Evolutionary conservation across 2,113 vertebrate genomes (phyloP).

Genomic region (Larimichthys crocea): DNA sequence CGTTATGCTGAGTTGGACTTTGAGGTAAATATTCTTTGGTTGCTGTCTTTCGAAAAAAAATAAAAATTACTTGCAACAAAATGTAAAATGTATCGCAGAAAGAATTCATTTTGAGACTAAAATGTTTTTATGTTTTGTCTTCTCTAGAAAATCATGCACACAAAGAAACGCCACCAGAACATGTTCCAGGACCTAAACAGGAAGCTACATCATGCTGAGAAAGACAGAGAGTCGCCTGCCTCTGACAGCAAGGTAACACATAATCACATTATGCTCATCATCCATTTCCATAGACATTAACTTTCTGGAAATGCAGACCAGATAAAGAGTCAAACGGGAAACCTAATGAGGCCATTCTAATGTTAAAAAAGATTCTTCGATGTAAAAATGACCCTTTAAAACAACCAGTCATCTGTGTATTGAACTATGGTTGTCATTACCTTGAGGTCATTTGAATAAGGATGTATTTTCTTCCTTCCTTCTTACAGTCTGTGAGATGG

Average conservation of each 20-base stretch:
- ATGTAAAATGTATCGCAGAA: neutral
- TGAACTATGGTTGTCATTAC: slow-evolving; percentile 55
- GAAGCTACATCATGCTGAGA: slow-evolving; percentile 95
- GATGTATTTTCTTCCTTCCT: slow-evolving; percentile 76
- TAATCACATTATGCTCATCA: neutral
- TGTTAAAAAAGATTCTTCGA: slow-evolving; percentile 3
- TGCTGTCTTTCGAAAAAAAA: neutral
- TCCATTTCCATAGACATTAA: slow-evolving; percentile 31
- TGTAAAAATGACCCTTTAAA: slow-evolving; percentile 43
- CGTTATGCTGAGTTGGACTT: slow-evolving; percentile 98
- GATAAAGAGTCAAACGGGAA: neutral
- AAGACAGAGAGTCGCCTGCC: slow-evolving; percentile 94
- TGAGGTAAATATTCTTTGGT: slow-evolving; percentile 87
- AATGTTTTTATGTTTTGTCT: slow-evolving; percentile 24
- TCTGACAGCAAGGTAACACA: slow-evolving; percentile 92
- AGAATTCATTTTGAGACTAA: neutral
- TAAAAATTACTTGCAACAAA: neutral
- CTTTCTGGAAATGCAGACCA: slow-evolving; percentile 13
- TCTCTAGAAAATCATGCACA: slow-evolving; percentile 98
- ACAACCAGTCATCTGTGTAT: slow-evolving; percentile 45
- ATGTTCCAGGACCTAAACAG: slow-evolving; percentile 99
- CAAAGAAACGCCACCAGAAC: slow-evolving; percentile 98
- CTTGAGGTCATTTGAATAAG: slow-evolving; percentile 69
- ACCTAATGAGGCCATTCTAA: slow-evolving; percentile 28
- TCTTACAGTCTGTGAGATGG: slow-evolving; percentile 86